These are phyloP conservation scores for Ricordea florida DNA, from an alignment of 92 coral and sea anemone genomes.

Conservation along the genomic window DNA sequence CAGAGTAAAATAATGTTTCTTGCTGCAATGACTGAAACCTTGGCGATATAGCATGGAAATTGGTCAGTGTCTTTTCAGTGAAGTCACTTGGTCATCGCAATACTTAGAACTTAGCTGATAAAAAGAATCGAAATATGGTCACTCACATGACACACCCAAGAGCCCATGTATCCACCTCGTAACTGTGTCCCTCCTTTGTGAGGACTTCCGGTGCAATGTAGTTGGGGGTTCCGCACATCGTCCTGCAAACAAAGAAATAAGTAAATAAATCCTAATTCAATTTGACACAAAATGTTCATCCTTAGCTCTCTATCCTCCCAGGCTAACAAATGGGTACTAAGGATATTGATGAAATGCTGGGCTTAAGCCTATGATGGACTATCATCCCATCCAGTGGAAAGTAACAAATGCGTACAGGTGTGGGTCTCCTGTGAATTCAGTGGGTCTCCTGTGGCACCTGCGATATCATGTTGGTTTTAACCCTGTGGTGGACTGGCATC, in stretches of 20 bases:
- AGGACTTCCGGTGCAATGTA: slow-evolving; percentile 99
- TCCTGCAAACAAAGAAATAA: slow-evolving; percentile 43
- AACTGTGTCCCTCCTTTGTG: slow-evolving; percentile 87
- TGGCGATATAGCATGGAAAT: neutral
- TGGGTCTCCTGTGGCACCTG: too few relatives aligned
- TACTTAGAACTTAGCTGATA: neutral
- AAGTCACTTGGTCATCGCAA: neutral
- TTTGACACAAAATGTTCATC: neutral
- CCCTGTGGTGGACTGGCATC: too few relatives aligned
- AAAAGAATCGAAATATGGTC: neutral
- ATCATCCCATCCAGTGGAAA: too few relatives aligned
- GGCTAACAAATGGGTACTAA: too few relatives aligned
- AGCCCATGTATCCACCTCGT: slow-evolving; percentile 98
- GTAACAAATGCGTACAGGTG: too few relatives aligned
- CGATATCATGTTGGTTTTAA: too few relatives aligned
- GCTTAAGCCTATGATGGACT: too few relatives aligned
- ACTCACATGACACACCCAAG: slow-evolving; percentile 99
- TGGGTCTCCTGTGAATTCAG: too few relatives aligned
- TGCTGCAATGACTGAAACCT: too few relatives aligned
- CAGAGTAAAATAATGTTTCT: too few relatives aligned
- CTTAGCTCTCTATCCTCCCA: too few relatives aligned
- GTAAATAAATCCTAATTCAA: neutral
- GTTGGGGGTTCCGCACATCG: slow-evolving; percentile 99
- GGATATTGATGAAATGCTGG: too few relatives aligned
- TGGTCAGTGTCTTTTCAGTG: neutral